phyloP scores from a whole-genome alignment of 2,797 vertebrate species.

The Scyliorhinus canicula region DNA sequence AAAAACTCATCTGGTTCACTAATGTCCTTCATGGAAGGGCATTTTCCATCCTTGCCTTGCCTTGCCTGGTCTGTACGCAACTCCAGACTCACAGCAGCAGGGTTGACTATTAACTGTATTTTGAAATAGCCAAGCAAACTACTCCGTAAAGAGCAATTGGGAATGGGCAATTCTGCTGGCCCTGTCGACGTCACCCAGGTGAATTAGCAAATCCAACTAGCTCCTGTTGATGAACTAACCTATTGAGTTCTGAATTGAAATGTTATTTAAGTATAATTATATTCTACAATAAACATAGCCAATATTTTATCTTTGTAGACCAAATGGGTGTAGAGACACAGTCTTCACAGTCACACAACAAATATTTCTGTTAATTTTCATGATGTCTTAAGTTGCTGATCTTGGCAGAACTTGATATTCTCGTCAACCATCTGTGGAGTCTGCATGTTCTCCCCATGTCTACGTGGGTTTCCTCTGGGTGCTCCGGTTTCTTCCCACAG shows the following conservation, averaged over 20 bases:
- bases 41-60: not conserved
- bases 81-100: not conserved
- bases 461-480: too few species aligned
- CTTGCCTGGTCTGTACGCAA: too few species aligned
- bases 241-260: not conserved
- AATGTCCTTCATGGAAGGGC: not conserved
- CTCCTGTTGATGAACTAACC: not conserved
- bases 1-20: not conserved
- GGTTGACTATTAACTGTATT: not conserved
- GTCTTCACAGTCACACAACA: not conserved
- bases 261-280: not conserved
- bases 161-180: not conserved
- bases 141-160: not conserved
- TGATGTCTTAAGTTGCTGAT: not conserved
- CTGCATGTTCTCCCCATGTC: too few species aligned
- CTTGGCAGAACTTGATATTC: not conserved
- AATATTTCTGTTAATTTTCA: not conserved
- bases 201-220: not conserved
- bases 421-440: too few species aligned
- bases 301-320: not conserved
- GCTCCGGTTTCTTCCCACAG: too few species aligned
- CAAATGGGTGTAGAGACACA: not conserved
- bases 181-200: not conserved
- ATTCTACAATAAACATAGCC: not conserved
- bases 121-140: not conserved